Conservation (phyloP, 2,797 vertebrate genomes). For the Cyclopterus lumpus region DNA sequence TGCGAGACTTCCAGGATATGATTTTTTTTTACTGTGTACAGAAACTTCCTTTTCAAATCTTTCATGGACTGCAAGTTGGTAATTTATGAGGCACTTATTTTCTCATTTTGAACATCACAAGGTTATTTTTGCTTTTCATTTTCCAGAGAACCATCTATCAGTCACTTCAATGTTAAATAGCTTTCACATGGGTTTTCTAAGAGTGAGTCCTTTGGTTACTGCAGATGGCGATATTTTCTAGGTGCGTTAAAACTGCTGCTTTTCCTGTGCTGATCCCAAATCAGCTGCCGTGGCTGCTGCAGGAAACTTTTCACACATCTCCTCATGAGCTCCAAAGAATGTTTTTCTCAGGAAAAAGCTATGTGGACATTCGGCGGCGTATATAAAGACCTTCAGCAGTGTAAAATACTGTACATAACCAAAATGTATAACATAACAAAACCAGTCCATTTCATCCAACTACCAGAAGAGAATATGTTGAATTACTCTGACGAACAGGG, state of each 20-base stretch:
- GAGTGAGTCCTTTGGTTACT: not conserved
- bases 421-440: not conserved
- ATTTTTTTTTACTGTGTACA: not conserved
- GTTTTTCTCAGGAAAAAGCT: constrained; percentile 37
- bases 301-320: constrained; percentile 19
- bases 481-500: constrained; percentile 32
- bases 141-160: not conserved
- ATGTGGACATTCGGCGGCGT: constrained; percentile 23
- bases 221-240: not conserved
- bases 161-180: not conserved
- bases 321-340: constrained; percentile 19
- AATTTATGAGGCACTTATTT: not conserved
- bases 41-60: not conserved
- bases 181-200: not conserved
- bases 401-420: not conserved
- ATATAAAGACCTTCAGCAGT: constrained; percentile 7
- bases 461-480: constrained; percentile 6
- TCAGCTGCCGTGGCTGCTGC: constrained; percentile 3
- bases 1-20: not conserved
- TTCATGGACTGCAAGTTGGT: not conserved
- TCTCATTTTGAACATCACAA: not conserved
- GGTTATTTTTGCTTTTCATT: constrained; percentile 3
- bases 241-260: not conserved
- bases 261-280: not conserved
- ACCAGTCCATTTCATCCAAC: constrained; percentile 4